phyloP scores from a whole-genome alignment of 2,113 vertebrate genomes.

The Hippopotamus amphibius region DNA sequence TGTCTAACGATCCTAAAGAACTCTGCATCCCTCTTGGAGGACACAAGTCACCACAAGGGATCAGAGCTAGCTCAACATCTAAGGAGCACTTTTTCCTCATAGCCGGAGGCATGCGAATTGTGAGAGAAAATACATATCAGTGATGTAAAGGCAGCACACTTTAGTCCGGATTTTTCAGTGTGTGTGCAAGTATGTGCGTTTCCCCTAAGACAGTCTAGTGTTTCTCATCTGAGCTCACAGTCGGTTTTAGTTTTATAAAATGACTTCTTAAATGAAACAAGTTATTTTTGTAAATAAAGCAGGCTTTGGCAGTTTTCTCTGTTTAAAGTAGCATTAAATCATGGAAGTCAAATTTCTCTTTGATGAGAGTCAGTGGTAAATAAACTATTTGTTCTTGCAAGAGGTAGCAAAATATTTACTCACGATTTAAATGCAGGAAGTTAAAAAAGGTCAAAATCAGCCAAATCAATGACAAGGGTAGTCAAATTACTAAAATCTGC shows the following conservation, averaged over 20 bases:
- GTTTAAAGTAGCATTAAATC: slow-evolving; percentile 59
- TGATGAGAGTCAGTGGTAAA: slow-evolving; percentile 55
- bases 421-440: slow-evolving; percentile 60
- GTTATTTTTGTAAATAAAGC: slow-evolving; percentile 62
- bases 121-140: background rate
- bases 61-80: background rate
- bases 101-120: background rate
- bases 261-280: slow-evolving; percentile 59
- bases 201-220: background rate
- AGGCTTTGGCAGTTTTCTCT: background rate
- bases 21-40: background rate
- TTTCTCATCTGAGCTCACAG: background rate
- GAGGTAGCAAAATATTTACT: slow-evolving; percentile 62
- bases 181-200: background rate
- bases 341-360: slow-evolving; percentile 48
- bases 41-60: background rate
- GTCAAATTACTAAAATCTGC: background rate
- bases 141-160: background rate
- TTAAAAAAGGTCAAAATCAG: slow-evolving; percentile 48
- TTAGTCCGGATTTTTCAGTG: background rate
- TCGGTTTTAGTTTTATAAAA: slow-evolving; percentile 39
- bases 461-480: slow-evolving; percentile 24
- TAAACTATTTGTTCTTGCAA: slow-evolving; percentile 43
- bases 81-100: background rate
- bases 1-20: background rate